Base-by-base conservation (phyloP, 2,797 vertebrate genomes). In the Peromyscus attwateri region DNA sequence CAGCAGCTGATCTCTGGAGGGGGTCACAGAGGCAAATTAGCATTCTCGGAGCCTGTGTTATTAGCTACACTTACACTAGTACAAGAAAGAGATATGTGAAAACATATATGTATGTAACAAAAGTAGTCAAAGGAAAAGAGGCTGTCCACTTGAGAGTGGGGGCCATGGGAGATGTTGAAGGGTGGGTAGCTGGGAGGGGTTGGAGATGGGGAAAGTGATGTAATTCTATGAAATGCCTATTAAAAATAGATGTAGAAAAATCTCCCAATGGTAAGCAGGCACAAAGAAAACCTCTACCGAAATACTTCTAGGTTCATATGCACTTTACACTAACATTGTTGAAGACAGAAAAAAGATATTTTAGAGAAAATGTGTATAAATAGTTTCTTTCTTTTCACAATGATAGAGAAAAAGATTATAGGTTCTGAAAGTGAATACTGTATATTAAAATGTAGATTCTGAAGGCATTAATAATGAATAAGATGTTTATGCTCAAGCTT, bases 11-110 rank as follows among this genome's bases (percentile, higher is more conserved):
- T 95, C 52, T 96, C 77, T 95, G 57, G 31, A 12, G 97, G 11
- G 9, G 94, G 92, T 97, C 95, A 89, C 62, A 94, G 77, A 97
- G 97, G 96, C 88, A 96, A 97, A 96, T 97, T 71, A 95, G 40
- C 17, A 3, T 91, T 92, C 55, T 57, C 40, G 57, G 89, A 79
- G 37, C 40, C 19, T 80, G 27, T n/a, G 40, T 82, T 90, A 90
- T 57, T 76, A 96, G 76, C 46, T 92, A 0, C 64, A 57, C 92
- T 94, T 95, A 25, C 87, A 40, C 19, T 93, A 68, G 49, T 81
- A 68, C 21, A 80, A 82, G 91, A 95, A 92, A 6, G n/a, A 89
- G 12, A 89, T 23, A 52, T 62, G 93, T 77, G 89, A 14, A 79
- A 83, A 76, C 71, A 90, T 55, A 57, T n/a, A n/a, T 85, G 21